Conservation (phyloP, 2,888 invertebrate species). For the Hyposoter didymator region DNA sequence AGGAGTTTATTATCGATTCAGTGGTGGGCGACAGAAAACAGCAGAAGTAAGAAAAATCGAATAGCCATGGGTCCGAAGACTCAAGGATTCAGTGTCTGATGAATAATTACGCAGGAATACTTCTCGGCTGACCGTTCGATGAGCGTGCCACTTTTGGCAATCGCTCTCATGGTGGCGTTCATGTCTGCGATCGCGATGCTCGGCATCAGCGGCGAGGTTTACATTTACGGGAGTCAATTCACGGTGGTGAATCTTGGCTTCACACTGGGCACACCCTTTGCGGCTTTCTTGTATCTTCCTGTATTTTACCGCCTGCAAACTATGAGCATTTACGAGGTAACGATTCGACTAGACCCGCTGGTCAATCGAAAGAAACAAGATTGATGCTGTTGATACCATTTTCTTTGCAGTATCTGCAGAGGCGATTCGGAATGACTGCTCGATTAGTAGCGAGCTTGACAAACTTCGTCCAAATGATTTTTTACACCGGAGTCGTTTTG, state of each 20-base stretch:
- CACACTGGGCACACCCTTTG: conserved; percentile 91
- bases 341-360: too few species aligned
- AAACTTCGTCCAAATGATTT: conserved; percentile 86
- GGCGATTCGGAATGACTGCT: conserved; percentile 85
- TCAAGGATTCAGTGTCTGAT: neutral
- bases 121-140: conserved; percentile 93
- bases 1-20: conserved; percentile 94
- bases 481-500: conserved; percentile 86
- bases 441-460: conserved; percentile 85
- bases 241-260: conserved; percentile 91
- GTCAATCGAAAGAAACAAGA: neutral
- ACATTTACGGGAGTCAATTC: conserved; percentile 93
- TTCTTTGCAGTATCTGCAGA: conserved; percentile 87
- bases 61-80: neutral
- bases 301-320: conserved; percentile 93
- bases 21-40: conserved; percentile 93
- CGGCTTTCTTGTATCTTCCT: conserved; percentile 91
- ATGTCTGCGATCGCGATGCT: conserved; percentile 96
- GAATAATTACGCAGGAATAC: conserved; percentile 88
- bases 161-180: conserved; percentile 96
- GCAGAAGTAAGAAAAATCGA: conserved; percentile 61
- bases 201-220: conserved; percentile 95
- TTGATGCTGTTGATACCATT: neutral
- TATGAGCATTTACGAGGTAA: conserved; percentile 94
- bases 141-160: conserved; percentile 92